Evolutionary conservation across 2,797 vertebrate species (phyloP).

Genomic region (Bucorvus abyssinicus): DNA sequence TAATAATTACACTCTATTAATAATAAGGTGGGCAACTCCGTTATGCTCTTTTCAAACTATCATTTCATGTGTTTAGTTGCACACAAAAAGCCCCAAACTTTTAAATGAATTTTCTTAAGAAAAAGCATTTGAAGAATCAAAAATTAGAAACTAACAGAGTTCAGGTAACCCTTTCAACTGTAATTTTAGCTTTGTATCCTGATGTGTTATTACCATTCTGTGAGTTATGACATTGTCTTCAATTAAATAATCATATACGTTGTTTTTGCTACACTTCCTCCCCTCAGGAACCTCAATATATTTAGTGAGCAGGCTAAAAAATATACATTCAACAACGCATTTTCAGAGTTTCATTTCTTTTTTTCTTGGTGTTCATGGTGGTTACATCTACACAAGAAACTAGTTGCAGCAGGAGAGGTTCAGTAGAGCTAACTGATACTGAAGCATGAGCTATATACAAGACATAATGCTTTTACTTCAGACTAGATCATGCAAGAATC

Average conservation of each 20-base stretch:
- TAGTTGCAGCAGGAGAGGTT: neutral
- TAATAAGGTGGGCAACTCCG: neutral
- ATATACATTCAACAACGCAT: neutral
- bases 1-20: neutral
- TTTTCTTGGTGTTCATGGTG: neutral
- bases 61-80: neutral
- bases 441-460: neutral
- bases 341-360: neutral
- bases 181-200: neutral
- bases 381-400: neutral
- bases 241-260: neutral
- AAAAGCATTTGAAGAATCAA: neutral
- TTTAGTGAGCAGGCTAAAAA: neutral
- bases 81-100: accelerated
- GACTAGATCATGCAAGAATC: neutral
- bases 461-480: neutral
- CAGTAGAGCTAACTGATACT: neutral
- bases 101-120: neutral
- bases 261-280: neutral
- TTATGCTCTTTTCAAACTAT: neutral
- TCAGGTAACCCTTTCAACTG: neutral
- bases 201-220: neutral
- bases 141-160: neutral
- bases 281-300: neutral
- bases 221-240: neutral